Evolutionary conservation across 1,140 invertebrate genomes (phyloP).

Genomic region (Dinoponera quadriceps): DNA sequence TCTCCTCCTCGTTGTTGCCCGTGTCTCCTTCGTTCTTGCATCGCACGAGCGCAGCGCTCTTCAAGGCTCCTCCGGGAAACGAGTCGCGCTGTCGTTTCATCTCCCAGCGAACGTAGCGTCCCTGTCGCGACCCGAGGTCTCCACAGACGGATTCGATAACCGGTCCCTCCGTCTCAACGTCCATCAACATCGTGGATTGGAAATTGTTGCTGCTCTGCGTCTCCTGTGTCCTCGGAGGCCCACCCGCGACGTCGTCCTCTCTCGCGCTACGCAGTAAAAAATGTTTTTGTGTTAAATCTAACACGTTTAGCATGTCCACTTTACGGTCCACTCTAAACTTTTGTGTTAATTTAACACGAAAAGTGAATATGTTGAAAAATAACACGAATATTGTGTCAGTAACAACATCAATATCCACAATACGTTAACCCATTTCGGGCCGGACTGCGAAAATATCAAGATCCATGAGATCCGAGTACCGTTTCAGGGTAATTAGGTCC

Average conservation of each 20-base stretch:
- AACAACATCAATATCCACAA: too few relatives aligned
- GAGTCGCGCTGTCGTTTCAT: conserved; percentile 39
- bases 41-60: neutral
- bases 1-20: neutral
- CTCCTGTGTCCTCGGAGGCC: neutral
- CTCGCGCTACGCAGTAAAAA: too few relatives aligned
- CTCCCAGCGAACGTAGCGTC: conserved; percentile 53
- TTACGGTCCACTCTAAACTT: too few relatives aligned
- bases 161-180: conserved; percentile 76
- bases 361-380: too few relatives aligned
- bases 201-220: conserved; percentile 50
- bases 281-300: too few relatives aligned
- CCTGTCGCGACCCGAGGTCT: conserved; percentile 59
- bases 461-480: too few relatives aligned
- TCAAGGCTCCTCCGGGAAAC: neutral
- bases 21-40: neutral
- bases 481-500: too few relatives aligned
- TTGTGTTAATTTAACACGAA: too few relatives aligned
- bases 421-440: too few relatives aligned
- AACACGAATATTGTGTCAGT: too few relatives aligned
- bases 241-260: neutral
- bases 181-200: conserved; percentile 67
- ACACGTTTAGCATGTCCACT: too few relatives aligned
- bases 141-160: conserved; percentile 64
- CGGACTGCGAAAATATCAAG: too few relatives aligned